Evolutionary conservation across 30 jellyfish, hydroid and myxozoan species (phyloP), one percentile per base, ranked within the genome.

Genomic region (Aurelia sp.): DNA sequence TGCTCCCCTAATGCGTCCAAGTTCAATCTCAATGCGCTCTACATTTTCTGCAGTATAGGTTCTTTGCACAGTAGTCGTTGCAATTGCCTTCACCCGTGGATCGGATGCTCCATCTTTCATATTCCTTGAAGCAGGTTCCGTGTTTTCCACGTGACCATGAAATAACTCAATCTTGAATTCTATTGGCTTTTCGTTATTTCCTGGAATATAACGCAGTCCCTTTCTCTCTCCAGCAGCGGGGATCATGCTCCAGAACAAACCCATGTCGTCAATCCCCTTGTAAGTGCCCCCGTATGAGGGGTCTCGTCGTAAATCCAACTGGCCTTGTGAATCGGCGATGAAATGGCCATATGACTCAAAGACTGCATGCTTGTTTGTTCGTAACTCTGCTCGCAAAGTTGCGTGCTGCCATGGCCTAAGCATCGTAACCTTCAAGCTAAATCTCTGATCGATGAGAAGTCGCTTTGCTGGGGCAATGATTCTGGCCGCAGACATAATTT

Each of bases 271-370:
- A 57, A 72, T 40, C n/a, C 97, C 97, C 30, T 58, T 65, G 72
- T 80, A 89, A 12, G 92, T 70, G 18, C 97, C 97, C 15, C 97
- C 97, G 63, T 80, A 80, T 13, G 97, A 89, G 30, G 92, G 76
- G 74, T 89, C 92, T 4, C 52, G 31, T 20, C 72, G 27, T 61
- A 89, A 44, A 61, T 80, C 66, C 16, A 80, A 84, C 63, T 9
- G 38, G 33, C 97, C 97, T 38, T 63, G 41, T 27, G 62, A 63
- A 84, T 78, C 85, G 10, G 97, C 91, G n/a, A 89, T 89, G 44
- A 69, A 78, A 64, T 89, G 92, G 0, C 90, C 97, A 20, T 62
- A 72, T 7, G 97, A 80, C 57, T 72, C 89, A 22, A 20, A 89
- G 35, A 67, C 18, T 5, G 50, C 67, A 1, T 31, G 58, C 20